These are phyloP conservation scores for Copidosoma floridanum DNA, from an alignment of 1,140 invertebrate genomes.

Conservation along the genomic window DNA sequence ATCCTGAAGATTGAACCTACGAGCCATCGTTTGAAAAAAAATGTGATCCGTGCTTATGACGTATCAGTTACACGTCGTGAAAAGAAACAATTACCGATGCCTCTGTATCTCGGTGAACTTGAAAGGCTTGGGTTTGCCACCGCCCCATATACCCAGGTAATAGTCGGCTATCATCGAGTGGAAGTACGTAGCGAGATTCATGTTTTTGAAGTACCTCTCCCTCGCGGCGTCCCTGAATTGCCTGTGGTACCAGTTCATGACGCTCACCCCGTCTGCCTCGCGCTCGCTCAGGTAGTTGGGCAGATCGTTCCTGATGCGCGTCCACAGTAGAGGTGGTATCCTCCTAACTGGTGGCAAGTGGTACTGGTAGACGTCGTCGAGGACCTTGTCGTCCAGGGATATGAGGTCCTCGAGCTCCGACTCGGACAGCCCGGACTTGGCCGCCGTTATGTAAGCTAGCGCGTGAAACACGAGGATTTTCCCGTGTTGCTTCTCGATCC, in stretches of 20 bases:
- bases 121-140: constrained; percentile 91
- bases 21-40: constrained; percentile 6
- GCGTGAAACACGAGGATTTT: constrained; percentile 90
- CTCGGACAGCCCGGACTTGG: constrained; percentile 88
- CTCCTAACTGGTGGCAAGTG: constrained; percentile 92
- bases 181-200: constrained; percentile 94
- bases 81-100: constrained; percentile 62
- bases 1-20: constrained; percentile 78
- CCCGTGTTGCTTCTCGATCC: constrained; percentile 93
- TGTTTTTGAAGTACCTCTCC: constrained; percentile 95
- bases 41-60: background rate
- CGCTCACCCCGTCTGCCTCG: constrained; percentile 95
- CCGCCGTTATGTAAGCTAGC: constrained; percentile 91
- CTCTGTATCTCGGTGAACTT: constrained; percentile 96
- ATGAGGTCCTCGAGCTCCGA: constrained; percentile 93
- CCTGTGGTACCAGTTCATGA: constrained; percentile 96
- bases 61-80: constrained; percentile 9
- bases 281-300: constrained; percentile 94
- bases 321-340: constrained; percentile 95
- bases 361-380: constrained; percentile 98
- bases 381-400: constrained; percentile 87
- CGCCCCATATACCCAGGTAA: constrained; percentile 94
- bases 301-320: constrained; percentile 89
- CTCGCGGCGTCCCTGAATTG: constrained; percentile 92
- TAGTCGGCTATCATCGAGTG: constrained; percentile 98